Percentiles rank a stretch among this genome's conserved stretches.
Conservation (phyloP, 1,140 invertebrate genomes). For the Parapsyche elsis region DNA sequence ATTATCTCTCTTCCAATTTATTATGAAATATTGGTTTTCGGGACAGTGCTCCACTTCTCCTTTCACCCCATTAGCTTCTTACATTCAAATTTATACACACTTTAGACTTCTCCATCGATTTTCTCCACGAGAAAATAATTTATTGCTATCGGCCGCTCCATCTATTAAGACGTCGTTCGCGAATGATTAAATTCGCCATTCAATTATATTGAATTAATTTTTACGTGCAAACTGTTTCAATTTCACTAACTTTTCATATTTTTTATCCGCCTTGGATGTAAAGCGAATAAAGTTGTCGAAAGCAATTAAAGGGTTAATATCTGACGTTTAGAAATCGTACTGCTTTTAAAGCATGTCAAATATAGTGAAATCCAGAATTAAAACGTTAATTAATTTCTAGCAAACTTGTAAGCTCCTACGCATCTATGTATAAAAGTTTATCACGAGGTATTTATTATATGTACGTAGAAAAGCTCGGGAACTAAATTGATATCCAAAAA, state of each 20-base stretch:
- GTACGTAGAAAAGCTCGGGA: no score
- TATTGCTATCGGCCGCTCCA: not conserved
- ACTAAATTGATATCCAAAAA: no score
- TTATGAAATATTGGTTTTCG: slow-evolving; percentile 21
- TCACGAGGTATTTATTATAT: no score
- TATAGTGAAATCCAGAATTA: not conserved
- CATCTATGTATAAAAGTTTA: no score
- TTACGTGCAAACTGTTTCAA: not conserved
- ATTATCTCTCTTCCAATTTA: slow-evolving; percentile 24
- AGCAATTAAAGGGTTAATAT: slow-evolving; percentile 1
- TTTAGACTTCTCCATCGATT: not conserved
- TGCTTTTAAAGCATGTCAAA: not conserved
- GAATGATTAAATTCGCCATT: slow-evolving; percentile 4
- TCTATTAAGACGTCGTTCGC: not conserved
- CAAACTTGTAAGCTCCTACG: no score
- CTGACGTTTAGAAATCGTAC: slow-evolving; percentile 11
- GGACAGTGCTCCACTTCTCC: slow-evolving; percentile 1
- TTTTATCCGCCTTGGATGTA: not conserved
- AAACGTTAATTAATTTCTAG: slow-evolving; percentile 19
- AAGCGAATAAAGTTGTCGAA: not conserved
- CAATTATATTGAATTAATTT: not conserved
- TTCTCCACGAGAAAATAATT: slow-evolving; percentile 7
- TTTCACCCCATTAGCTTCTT: slow-evolving; percentile 22
- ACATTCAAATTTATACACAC: slow-evolving; percentile 11
- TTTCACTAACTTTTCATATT: not conserved